Base-by-base conservation (phyloP, 2,113 vertebrate species). In the Corvus moneduloides region DNA sequence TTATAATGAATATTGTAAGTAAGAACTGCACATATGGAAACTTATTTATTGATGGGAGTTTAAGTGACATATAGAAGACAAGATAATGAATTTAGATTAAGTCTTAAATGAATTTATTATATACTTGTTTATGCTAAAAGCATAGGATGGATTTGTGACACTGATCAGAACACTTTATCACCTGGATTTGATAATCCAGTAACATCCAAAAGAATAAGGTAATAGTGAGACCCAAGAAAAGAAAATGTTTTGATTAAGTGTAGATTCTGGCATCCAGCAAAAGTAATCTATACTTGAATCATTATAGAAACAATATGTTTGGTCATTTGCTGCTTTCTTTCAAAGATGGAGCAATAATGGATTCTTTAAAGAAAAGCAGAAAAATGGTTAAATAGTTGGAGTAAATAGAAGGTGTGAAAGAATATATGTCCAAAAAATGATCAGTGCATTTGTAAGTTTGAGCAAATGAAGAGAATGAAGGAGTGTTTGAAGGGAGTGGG, bases 11-110 rank as follows among this genome's bases (percentile, higher is more conserved):
- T 11, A 16, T 12, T 79, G 28, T 82, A 82, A 93, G 74, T 43
- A 94, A 74, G 43, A 62, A 44, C 48, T 85, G 55, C 75, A 86
- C 43, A 79, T 85, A 93, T 58, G 77, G 90, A 93, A 92, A 84
- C 68, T 39, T 84, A 30, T 62, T 63, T 28, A 51, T 75, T 90
- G 28, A 46, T n/a, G 39, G 16, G 30, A 37, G 5, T 63, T 84
- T 86, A 92, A 84, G 46, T 62, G 52, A 72, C 23, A 86, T 52
- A 68, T 16, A 75, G 44, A 72, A 72, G 49, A 89, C n/a, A 64
- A 59, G 23, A 22, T 43, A 81, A 81, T 26, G 2, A 77, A 87
- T 73, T 89, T 75, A 94, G 49, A 82, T 66, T 15, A 82, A 84
- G 23, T 7, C 37, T 48, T 61, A 77, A 83, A 63, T 67, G 5